Conservation (phyloP, 2,113 vertebrate genomes). For the Gavia stellata region DNA sequence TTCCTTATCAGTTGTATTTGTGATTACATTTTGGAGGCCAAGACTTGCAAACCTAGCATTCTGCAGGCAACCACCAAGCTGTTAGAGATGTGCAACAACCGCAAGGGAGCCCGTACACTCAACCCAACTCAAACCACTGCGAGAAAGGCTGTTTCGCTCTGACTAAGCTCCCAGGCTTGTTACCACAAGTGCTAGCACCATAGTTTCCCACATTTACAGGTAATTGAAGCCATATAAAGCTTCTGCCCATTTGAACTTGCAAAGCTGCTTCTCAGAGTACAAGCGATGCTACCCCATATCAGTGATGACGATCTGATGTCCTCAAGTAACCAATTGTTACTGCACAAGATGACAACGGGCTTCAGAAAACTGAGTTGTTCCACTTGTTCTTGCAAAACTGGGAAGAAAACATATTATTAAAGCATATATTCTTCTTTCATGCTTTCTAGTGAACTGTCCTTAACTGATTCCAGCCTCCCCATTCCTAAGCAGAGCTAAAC, state of each 20-base stretch:
- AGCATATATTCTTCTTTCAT: background rate
- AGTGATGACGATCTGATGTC: rapidly evolving
- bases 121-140: background rate
- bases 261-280: background rate
- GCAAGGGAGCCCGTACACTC: background rate
- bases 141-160: background rate
- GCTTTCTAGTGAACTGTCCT: background rate
- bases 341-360: rapidly evolving
- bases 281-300: background rate
- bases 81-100: background rate
- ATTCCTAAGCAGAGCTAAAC: background rate
- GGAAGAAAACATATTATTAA: background rate
- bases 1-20: background rate
- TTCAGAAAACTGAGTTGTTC: background rate
- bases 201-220: background rate
- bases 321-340: background rate
- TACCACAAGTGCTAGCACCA: background rate
- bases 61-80: background rate
- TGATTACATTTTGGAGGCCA: background rate
- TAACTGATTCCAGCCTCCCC: background rate
- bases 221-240: background rate
- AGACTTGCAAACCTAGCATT: background rate
- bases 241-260: background rate
- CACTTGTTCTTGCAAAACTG: background rate
- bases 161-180: background rate